Evolutionary conservation across 2,113 vertebrate genomes (phyloP).

Genomic region (Delphinapterus leucas): DNA sequence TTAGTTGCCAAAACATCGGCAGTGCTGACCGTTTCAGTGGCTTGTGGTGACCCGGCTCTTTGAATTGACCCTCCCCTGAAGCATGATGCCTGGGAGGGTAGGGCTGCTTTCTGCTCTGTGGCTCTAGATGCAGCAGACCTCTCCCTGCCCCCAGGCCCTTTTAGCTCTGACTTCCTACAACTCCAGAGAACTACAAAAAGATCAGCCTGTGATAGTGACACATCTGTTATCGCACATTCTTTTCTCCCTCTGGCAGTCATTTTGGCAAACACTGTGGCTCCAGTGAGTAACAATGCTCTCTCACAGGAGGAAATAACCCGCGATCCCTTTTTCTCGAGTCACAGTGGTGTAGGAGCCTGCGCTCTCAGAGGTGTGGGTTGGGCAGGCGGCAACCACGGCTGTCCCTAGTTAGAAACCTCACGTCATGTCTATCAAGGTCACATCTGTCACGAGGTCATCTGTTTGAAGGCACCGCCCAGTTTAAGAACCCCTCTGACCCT

Average conservation of each 20-base stretch:
- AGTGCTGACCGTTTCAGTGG: neutral
- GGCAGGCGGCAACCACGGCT: rapidly evolving
- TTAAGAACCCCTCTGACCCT: neutral
- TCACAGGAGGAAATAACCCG: neutral
- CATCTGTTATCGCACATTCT: neutral
- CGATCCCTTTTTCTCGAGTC: neutral
- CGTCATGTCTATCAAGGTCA: neutral
- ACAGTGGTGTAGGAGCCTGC: rapidly evolving
- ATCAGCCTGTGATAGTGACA: neutral
- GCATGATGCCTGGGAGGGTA: neutral
- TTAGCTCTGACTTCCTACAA: neutral
- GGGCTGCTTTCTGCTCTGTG: neutral
- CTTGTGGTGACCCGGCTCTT: neutral
- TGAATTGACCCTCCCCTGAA: neutral
- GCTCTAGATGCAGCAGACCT: neutral
- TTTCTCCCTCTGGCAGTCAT: neutral
- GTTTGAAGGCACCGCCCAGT: neutral
- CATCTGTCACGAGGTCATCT: neutral
- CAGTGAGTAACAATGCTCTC: neutral
- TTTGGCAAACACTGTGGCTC: neutral
- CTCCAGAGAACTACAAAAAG: neutral
- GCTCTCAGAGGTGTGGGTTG: rapidly evolving
- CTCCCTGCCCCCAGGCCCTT: no score
- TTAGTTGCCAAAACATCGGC: rapidly evolving
- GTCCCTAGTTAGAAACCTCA: rapidly evolving